Evolutionary conservation across 2,888 invertebrate species (phyloP), one percentile per base, ranked within the genome.

Genomic region (Muschampia plurimacula): DNA sequence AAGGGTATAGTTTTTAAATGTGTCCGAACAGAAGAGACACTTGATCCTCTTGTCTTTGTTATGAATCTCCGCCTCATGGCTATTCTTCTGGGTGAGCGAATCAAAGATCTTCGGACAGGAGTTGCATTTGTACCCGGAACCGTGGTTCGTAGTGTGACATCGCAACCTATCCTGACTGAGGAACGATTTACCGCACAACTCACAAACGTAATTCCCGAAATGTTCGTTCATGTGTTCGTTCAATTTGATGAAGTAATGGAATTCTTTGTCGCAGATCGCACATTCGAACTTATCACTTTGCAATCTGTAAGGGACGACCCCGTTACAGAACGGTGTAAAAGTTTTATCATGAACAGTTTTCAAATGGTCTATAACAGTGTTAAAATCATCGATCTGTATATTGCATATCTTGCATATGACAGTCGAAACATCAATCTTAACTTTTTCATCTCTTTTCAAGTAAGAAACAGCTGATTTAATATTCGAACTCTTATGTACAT

Each of bases 161-260:
- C 91, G 75, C 8, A 94, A 72, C 0, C 94, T 77, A 12, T 89
- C 89, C 13, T 87, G 86, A 71, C 89, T 92, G 0, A 93, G 69
- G 55, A 93, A 94, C 0, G 89, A 88, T 71, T 92, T 93, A 0
- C 94, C 94, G 67, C 94, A 94, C 0, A 84, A 46, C 49, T 93
- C 93, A 71, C 94, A 94, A 0, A 93, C 83, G 44, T 89, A 93
- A 70, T 82, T 84, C 0, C 89, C 90, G 67, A 79, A 94, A 74
- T 94, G 94, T 6, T 81, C 78, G 70, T 94, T 94, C 93, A 94
- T 93, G 68, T 94, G 94, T 67, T 93, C 90, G 66, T 93, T 94
- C 0, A 93, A 74, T 74, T 89, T 93, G 5, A 89, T 86, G 66
- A 93, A 94, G 72, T 92, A 93, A 44, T 88, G 84, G 66, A 92